Evolutionary conservation across 2,113 vertebrate species (phyloP).

Genomic region (Nothoprocta perdicaria): DNA sequence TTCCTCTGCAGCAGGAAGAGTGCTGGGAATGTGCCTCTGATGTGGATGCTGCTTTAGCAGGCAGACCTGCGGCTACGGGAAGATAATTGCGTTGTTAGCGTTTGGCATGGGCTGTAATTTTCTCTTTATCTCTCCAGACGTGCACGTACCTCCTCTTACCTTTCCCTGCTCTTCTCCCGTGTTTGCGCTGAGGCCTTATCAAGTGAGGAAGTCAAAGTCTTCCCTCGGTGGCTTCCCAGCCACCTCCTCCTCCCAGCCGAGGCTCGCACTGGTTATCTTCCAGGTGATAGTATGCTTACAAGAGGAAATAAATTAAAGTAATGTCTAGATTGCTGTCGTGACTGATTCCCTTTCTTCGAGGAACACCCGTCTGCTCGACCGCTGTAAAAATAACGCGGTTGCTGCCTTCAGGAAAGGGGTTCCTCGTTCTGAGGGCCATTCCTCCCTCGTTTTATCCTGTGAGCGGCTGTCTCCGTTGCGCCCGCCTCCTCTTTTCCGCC

Average conservation of each 20-base stretch:
- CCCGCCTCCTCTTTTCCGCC: background rate
- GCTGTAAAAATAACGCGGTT: background rate
- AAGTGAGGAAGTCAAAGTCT: background rate
- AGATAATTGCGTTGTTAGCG: conserved; percentile 12
- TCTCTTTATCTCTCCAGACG: background rate
- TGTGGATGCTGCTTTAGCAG: background rate
- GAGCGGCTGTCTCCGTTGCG: background rate
- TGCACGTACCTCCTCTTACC: background rate
- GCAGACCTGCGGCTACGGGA: conserved; percentile 46
- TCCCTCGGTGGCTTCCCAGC: background rate
- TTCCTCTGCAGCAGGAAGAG: background rate
- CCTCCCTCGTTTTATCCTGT: background rate
- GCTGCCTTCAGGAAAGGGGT: background rate
- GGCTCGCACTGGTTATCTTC: background rate
- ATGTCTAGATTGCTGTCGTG: background rate
- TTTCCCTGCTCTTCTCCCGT: background rate
- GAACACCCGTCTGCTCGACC: background rate
- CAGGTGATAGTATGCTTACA: background rate
- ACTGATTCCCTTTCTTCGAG: background rate
- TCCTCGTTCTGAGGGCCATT: background rate
- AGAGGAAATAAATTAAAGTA: background rate
- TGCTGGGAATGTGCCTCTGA: conserved; percentile 18
- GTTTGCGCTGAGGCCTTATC: background rate
- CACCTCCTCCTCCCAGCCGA: background rate
- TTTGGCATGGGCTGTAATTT: conserved; percentile 6